Percentiles rank a stretch among this genome's conserved stretches.
phyloP scores from a whole-genome alignment of 2,797 vertebrate species.

The Setipinna tenuifilis region DNA sequence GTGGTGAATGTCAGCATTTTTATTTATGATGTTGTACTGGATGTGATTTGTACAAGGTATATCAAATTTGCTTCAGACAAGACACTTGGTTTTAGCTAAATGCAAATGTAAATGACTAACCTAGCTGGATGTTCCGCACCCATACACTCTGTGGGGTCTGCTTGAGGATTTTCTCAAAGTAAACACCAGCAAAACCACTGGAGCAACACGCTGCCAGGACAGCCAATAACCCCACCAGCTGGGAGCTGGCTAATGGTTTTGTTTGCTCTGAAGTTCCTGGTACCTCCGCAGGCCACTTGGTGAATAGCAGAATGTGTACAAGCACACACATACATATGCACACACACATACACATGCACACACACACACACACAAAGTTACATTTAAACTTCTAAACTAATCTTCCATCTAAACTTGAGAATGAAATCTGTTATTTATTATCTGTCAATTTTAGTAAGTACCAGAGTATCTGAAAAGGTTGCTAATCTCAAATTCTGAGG shows the following conservation, averaged over 20 bases:
- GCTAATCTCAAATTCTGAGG: too few species aligned
- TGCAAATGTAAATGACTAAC: constrained; percentile 65
- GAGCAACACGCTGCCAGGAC: constrained; percentile 95
- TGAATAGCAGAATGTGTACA: not conserved
- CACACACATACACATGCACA: not conserved
- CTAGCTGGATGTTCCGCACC: constrained; percentile 98
- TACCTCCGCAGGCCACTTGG: constrained; percentile 92
- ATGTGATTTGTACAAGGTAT: not conserved
- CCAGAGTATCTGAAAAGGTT: too few species aligned
- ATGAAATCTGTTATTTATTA: too few species aligned
- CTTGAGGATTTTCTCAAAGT: constrained; percentile 99
- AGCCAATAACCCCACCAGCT: constrained; percentile 86
- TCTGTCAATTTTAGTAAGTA: too few species aligned
- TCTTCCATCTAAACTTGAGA: not conserved
- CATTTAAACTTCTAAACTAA: not conserved
- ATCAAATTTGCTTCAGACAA: not conserved
- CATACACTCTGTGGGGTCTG: constrained; percentile 98
- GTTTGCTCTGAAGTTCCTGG: constrained; percentile 64
- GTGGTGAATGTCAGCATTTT: not conserved
- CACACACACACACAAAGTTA: constrained; percentile 5
- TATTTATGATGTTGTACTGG: not conserved
- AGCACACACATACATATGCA: constrained; percentile 16
- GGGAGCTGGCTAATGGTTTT: constrained; percentile 81
- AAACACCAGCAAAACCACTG: constrained; percentile 96
- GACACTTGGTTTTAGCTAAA: not conserved